Conservation (phyloP, 1,140 invertebrate species). For the Lasioglossum baleicum region DNA sequence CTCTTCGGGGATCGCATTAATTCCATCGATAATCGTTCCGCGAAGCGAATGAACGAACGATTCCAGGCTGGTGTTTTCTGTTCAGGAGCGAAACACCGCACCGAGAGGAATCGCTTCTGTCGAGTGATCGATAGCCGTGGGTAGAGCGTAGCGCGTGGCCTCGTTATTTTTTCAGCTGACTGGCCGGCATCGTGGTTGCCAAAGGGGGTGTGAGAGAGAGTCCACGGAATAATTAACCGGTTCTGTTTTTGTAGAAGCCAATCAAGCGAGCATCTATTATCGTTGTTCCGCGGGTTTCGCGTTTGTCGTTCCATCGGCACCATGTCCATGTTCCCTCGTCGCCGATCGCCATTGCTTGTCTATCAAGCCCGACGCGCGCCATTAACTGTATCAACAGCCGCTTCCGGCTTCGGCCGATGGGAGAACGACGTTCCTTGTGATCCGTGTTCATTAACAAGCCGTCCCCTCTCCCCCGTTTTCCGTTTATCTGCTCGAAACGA, state of each 20-base stretch:
- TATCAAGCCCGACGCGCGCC: conserved; percentile 40
- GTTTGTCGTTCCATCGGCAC: background rate
- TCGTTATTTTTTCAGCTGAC: conserved; percentile 72
- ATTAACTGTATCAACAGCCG: conserved; percentile 61
- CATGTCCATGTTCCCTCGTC: conserved; percentile 29
- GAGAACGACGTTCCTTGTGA: conserved; percentile 17
- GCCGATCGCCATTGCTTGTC: conserved; percentile 49
- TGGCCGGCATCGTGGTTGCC: conserved; percentile 17
- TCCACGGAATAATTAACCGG: conserved; percentile 64
- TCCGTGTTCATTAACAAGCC: conserved; percentile 17
- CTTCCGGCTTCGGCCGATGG: conserved; percentile 40
- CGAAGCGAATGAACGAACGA: background rate
- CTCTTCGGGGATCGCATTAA: background rate
- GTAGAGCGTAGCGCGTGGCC: conserved; percentile 34
- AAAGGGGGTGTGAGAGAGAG: conserved; percentile 38
- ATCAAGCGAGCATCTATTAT: conserved; percentile 42
- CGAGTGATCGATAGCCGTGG: background rate
- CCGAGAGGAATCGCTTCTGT: background rate
- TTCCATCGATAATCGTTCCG: background rate
- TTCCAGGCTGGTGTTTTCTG: background rate
- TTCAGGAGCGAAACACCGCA: background rate
- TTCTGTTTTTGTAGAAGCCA: conserved; percentile 71
- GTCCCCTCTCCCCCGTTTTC: background rate
- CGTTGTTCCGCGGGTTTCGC: conserved; percentile 27
- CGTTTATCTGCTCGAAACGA: background rate